A percentile compares a stretch with the other conserved stretches of the same genome.
These are phyloP conservation scores for Chiridota heheva DNA, from an alignment of 35 echinoderm and acorn worm genomes.

Conservation along the genomic window DNA sequence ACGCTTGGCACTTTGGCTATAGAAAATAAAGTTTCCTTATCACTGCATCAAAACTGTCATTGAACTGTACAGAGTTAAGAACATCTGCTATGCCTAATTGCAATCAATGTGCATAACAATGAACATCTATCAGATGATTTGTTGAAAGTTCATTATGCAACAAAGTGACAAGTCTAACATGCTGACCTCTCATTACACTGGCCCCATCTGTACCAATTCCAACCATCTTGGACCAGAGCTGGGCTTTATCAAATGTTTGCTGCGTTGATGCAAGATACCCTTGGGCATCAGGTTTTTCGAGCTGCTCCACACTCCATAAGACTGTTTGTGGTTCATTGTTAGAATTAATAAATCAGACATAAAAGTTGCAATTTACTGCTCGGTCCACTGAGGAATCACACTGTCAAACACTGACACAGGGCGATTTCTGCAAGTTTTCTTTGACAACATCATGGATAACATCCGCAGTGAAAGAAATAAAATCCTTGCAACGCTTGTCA, in stretches of 20 bases:
- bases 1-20: constrained; percentile 15
- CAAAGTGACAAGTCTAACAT: background rate
- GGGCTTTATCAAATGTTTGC: background rate
- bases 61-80: background rate
- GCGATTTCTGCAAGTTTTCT: background rate
- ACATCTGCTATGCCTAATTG: background rate
- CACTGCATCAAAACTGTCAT: constrained; percentile 15
- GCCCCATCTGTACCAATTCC: constrained; percentile 5
- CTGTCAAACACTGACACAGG: background rate
- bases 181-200: constrained; percentile 19
- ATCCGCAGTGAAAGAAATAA: background rate
- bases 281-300: background rate
- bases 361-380: constrained; percentile 31
- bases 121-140: background rate
- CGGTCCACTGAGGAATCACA: background rate
- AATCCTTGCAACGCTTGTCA: background rate
- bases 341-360: background rate
- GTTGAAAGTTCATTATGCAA: background rate
- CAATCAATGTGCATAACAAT: constrained; percentile 19
- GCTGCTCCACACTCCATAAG: constrained; percentile 8
- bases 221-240: background rate
- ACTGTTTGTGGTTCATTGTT: background rate
- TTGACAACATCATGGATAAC: background rate
- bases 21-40: constrained; percentile 3
- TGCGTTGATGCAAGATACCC: constrained; percentile 12